A percentile compares a stretch with the other conserved stretches of the same genome.
phyloP scores from a whole-genome alignment of 2,888 invertebrate genomes.

The Epicampocera succincta region DNA sequence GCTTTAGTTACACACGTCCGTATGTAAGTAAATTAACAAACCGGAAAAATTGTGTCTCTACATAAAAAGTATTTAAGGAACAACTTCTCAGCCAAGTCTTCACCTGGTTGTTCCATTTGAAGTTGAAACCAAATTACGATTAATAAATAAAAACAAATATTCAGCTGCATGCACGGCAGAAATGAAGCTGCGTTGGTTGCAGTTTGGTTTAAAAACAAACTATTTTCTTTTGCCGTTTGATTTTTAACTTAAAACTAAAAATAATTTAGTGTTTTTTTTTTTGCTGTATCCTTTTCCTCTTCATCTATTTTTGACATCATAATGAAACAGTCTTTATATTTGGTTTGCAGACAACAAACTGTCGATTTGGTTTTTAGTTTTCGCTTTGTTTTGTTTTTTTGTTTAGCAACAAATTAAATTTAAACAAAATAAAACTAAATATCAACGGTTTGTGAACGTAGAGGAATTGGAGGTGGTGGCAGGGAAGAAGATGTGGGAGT shows the following conservation, averaged over 20 bases:
- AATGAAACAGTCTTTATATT: slow-evolving; percentile 66
- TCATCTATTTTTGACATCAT: slow-evolving; percentile 51
- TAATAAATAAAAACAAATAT: slow-evolving; percentile 12
- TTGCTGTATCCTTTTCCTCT: slow-evolving; percentile 4
- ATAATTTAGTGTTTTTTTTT: slow-evolving; percentile 37
- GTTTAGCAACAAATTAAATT: neutral
- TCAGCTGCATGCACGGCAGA: slow-evolving; percentile 58
- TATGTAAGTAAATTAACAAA: slow-evolving; percentile 22
- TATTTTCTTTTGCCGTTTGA: neutral
- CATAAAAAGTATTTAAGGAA: neutral
- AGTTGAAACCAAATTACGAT: slow-evolving; percentile 27
- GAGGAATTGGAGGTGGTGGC: slow-evolving; percentile 40
- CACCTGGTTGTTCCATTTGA: slow-evolving; percentile 44
- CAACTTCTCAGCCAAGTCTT: slow-evolving; percentile 29
- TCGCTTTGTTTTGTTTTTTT: neutral
- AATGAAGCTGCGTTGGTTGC: slow-evolving; percentile 50
- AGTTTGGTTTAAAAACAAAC: slow-evolving; percentile 38
- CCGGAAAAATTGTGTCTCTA: slow-evolving; percentile 21
- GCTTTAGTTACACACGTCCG: neutral
- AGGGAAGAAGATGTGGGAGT: slow-evolving; percentile 42
- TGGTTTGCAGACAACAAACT: slow-evolving; percentile 63
- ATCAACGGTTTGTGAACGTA: slow-evolving; percentile 67
- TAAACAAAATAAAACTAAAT: slow-evolving; percentile 51
- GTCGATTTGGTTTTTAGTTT: slow-evolving; percentile 55
- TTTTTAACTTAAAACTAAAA: slow-evolving; percentile 45